A percentile compares a stretch with the other conserved stretches of the same genome.
Evolutionary conservation across 2,797 vertebrate species (phyloP).

Genomic region (Adrianichthys oophorus): DNA sequence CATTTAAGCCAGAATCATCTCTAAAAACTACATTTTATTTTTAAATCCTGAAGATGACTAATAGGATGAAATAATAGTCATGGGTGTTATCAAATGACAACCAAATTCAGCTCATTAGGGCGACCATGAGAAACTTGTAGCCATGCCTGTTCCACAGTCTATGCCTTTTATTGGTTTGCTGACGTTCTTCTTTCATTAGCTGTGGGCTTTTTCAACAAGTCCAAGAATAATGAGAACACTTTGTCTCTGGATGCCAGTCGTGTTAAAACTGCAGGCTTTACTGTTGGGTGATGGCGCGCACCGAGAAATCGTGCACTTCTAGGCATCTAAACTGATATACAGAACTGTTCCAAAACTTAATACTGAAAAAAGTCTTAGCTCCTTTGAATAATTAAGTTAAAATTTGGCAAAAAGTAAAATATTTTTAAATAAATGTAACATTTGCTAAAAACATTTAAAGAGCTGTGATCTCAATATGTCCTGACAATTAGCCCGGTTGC

Average conservation of each 20-base stretch:
- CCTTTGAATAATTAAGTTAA: neutral
- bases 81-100: conserved; percentile 1
- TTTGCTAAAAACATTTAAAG: neutral
- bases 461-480: conserved; percentile 4
- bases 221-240: conserved; percentile 52
- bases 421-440: neutral
- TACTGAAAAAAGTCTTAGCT: neutral
- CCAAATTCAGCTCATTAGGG: conserved; percentile 40
- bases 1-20: too few relatives aligned
- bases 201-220: conserved; percentile 34
- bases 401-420: neutral
- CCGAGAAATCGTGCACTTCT: conserved; percentile 31
- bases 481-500: conserved; percentile 1
- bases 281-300: conserved; percentile 33
- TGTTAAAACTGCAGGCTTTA: conserved; percentile 47
- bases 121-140: neutral
- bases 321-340: conserved; percentile 7
- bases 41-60: conserved; percentile 1
- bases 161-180: conserved; percentile 41
- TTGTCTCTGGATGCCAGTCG: conserved; percentile 34
- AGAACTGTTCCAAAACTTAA: conserved; percentile 2
- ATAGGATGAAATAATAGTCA: conserved; percentile 3
- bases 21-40: neutral
- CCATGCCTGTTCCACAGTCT: conserved; percentile 35
- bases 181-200: conserved; percentile 55